These are phyloP conservation scores for Zophobas atratus DNA, from an alignment of 1,140 invertebrate species.

Conservation along the genomic window DNA sequence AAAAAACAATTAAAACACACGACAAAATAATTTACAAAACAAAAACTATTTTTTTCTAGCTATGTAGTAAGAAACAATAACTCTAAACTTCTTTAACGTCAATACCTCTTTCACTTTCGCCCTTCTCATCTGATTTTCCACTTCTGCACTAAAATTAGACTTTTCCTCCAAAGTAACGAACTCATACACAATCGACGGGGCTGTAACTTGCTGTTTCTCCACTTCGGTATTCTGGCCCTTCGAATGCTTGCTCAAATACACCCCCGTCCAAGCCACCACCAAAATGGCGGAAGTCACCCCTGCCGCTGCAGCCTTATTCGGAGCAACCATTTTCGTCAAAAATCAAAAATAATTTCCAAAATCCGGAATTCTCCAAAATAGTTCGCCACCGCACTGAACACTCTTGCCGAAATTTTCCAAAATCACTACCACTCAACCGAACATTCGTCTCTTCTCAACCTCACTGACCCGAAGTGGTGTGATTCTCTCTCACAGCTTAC, in stretches of 20 bases:
- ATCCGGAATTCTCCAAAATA: too few species aligned
- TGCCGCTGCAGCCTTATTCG: constrained; percentile 52
- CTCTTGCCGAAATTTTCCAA: neutral
- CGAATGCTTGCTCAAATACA: constrained; percentile 55
- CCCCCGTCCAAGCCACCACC: constrained; percentile 62
- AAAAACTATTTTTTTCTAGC: too few species aligned
- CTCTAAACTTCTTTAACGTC: too few species aligned
- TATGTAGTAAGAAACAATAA: too few species aligned
- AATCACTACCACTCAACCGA: neutral
- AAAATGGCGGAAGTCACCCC: constrained; percentile 58
- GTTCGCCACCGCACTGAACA: too few species aligned
- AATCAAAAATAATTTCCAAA: too few species aligned
- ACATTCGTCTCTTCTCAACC: neutral
- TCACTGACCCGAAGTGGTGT: constrained; percentile 35
- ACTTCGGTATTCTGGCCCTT: neutral
- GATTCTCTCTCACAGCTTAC: neutral
- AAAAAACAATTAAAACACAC: too few species aligned
- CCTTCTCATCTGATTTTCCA: too few species aligned
- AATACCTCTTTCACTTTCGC: too few species aligned
- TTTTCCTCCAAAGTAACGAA: neutral
- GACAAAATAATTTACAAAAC: too few species aligned
- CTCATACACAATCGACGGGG: constrained; percentile 10
- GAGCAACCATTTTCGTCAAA: constrained; percentile 1
- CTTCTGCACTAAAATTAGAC: too few species aligned
- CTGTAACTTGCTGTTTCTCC: neutral